A percentile compares a stretch with the other conserved stretches of the same genome.
Evolutionary conservation across 2,888 invertebrate species (phyloP).

Genomic region (Molorchus minor): DNA sequence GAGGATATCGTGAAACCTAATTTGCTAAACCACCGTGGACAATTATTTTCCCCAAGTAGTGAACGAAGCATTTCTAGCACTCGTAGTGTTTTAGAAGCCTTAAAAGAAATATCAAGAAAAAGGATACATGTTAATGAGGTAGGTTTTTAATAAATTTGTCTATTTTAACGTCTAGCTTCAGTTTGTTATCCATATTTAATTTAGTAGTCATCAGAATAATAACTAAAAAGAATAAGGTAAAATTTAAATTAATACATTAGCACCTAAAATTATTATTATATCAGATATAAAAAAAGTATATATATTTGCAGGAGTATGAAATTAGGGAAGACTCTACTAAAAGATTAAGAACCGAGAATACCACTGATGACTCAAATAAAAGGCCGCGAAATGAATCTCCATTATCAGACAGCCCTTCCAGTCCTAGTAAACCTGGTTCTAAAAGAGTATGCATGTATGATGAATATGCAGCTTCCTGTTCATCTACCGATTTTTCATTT

Average conservation of each 20-base stretch:
- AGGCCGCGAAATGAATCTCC: slow-evolving; percentile 45
- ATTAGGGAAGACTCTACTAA: slow-evolving; percentile 48
- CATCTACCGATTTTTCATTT: slow-evolving; percentile 48
- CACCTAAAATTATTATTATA: no score
- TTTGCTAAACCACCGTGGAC: slow-evolving; percentile 17
- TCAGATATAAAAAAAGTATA: no score
- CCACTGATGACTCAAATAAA: slow-evolving; percentile 43
- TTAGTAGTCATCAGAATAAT: no score
- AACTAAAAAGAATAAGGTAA: no score
- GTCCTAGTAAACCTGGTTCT: slow-evolving; percentile 33
- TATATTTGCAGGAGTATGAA: slow-evolving; percentile 44
- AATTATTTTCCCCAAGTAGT: slow-evolving; percentile 7
- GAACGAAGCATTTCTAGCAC: slow-evolving; percentile 48
- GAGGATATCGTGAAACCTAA: slow-evolving; percentile 45
- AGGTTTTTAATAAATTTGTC: slow-evolving; percentile 31
- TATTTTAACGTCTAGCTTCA: no score
- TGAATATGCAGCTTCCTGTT: slow-evolving; percentile 56
- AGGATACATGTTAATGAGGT: slow-evolving; percentile 64
- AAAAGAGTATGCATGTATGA: slow-evolving; percentile 56
- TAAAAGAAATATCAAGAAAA: slow-evolving; percentile 68
- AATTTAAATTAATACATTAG: no score
- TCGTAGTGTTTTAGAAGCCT: slow-evolving; percentile 66
- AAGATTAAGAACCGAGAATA: slow-evolving; percentile 46
- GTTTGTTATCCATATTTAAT: no score
- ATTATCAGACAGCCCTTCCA: slow-evolving; percentile 31